Percentiles rank a stretch among this genome's conserved stretches.
Evolutionary conservation across 2,113 vertebrate genomes (phyloP).

Genomic region (Ceyx margarethae): DNA sequence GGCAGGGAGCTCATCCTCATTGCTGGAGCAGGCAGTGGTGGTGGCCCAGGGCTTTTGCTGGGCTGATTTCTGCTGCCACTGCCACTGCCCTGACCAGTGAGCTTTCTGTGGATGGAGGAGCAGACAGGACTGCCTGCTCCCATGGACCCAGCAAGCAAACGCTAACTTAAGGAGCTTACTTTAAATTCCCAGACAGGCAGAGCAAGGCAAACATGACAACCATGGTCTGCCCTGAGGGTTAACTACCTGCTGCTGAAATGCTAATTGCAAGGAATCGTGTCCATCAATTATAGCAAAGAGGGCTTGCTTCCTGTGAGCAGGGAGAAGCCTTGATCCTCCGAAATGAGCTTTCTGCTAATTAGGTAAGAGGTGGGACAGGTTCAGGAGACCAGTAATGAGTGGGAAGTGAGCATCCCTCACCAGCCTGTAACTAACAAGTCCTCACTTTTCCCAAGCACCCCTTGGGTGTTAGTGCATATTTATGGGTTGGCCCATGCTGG

Average conservation of each 20-base stretch:
- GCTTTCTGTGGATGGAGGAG: background rate
- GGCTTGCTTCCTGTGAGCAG: background rate
- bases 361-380: background rate
- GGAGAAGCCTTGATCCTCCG: background rate
- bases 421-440: background rate
- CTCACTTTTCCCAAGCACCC: background rate
- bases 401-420: background rate
- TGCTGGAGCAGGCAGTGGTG: background rate
- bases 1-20: background rate
- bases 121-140: background rate
- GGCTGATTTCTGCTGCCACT: background rate
- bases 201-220: background rate
- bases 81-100: background rate
- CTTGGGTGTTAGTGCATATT: rapidly evolving
- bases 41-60: background rate
- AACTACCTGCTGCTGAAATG: constrained; percentile 53
- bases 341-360: background rate
- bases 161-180: background rate
- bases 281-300: constrained; percentile 36
- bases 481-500: rapidly evolving
- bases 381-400: background rate
- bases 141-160: background rate
- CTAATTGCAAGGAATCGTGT: constrained; percentile 51
- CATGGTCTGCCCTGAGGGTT: constrained; percentile 33
- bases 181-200: background rate